These are phyloP conservation scores for Drosophila kanapiae DNA, from an alignment of 1,140 invertebrate genomes.

Conservation along the genomic window DNA sequence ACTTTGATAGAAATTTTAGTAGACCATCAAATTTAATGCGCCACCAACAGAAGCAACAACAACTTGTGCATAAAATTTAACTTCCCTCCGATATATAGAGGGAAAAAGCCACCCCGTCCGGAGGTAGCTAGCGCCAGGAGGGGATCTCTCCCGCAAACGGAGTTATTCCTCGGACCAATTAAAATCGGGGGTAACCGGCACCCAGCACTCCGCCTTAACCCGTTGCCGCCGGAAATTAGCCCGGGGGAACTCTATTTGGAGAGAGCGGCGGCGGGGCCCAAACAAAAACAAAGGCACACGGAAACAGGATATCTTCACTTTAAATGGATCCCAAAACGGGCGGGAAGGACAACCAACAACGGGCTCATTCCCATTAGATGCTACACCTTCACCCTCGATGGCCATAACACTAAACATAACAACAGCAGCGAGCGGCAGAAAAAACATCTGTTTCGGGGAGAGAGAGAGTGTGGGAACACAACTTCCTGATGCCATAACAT, in stretches of 20 bases:
- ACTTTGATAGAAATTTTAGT: conserved; percentile 80
- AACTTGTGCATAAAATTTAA: conserved; percentile 76
- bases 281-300: conserved; percentile 16
- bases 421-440: background rate
- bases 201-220: conserved; percentile 34
- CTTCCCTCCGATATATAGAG: conserved; percentile 31
- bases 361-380: conserved; percentile 22
- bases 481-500: conserved; percentile 65
- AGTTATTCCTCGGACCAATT: conserved; percentile 38
- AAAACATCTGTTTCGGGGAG: conserved; percentile 15
- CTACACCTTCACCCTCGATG: conserved; percentile 16
- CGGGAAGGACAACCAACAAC: background rate
- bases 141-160: background rate
- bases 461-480: conserved; percentile 5
- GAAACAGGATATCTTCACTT: conserved; percentile 60
- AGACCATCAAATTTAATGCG: conserved; percentile 78
- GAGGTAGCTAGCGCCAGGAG: conserved; percentile 4
- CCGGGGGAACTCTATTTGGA: conserved; percentile 11
- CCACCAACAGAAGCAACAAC: conserved; percentile 40
- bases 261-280: background rate
- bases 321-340: conserved; percentile 8
- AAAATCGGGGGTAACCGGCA: conserved; percentile 52
- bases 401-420: conserved; percentile 36
- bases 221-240: conserved; percentile 54
- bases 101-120: conserved; percentile 7